Percentiles rank a stretch among this genome's conserved stretches.
These are phyloP conservation scores for Eubasilissa splendida DNA, from an alignment of 2,888 invertebrate genomes.

Conservation along the genomic window DNA sequence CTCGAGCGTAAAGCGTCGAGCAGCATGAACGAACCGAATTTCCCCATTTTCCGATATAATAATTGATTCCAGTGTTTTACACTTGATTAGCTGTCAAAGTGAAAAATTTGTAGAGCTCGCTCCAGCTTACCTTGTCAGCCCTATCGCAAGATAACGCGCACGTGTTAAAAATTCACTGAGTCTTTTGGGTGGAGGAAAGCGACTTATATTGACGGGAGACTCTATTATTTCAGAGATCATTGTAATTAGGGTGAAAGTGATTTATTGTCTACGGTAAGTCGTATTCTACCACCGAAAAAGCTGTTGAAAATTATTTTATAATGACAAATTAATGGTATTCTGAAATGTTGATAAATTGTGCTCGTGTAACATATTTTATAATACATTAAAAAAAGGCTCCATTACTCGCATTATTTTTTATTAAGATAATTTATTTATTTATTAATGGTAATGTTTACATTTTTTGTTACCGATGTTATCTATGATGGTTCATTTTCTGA, in stretches of 20 bases:
- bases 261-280: conserved; percentile 23
- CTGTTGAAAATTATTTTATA: neutral
- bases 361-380: no score
- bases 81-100: conserved; percentile 44
- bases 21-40: conserved; percentile 21
- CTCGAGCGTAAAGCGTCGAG: neutral
- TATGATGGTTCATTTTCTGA: no score
- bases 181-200: neutral
- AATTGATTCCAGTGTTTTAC: conserved; percentile 46
- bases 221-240: conserved; percentile 19
- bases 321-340: no score
- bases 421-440: no score
- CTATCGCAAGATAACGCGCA: conserved; percentile 5
- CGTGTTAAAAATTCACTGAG: conserved; percentile 17
- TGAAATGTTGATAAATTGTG: no score
- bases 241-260: conserved; percentile 24
- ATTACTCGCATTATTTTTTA: no score
- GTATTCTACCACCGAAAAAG: conserved; percentile 13
- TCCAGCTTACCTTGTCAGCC: neutral
- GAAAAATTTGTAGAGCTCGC: conserved; percentile 36
- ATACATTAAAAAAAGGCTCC: no score
- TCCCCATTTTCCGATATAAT: conserved; percentile 35
- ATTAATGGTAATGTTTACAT: no score
- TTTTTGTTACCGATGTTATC: no score
- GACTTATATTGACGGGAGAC: neutral